Percentiles rank a stretch among this genome's conserved stretches.
These are phyloP conservation scores for Sinopyrophorus schimmeli DNA, from an alignment of 2,888 invertebrate species.

Conservation along the genomic window DNA sequence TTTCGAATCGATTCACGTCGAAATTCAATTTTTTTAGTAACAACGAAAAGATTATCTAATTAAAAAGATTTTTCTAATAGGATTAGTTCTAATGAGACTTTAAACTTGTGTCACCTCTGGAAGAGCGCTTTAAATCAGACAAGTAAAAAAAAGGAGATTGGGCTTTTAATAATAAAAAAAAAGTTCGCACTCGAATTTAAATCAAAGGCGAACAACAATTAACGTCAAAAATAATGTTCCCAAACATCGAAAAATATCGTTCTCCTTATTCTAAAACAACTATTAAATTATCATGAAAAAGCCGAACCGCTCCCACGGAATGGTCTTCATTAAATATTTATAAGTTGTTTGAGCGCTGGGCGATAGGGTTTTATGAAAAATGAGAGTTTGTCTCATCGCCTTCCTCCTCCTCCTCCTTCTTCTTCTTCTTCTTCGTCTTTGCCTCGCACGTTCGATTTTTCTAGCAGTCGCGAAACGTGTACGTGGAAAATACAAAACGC, in stretches of 20 bases:
- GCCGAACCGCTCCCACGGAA: conserved; percentile 43
- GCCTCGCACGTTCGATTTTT: background rate
- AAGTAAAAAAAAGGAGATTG: too few relatives aligned
- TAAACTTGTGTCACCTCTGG: too few relatives aligned
- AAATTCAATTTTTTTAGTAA: too few relatives aligned
- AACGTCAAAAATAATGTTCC: conserved; percentile 23
- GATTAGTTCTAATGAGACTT: too few relatives aligned
- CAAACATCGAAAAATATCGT: conserved; percentile 18
- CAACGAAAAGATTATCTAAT: too few relatives aligned
- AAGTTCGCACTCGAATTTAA: conserved; percentile 15
- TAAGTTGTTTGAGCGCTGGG: conserved; percentile 37
- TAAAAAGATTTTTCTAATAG: too few relatives aligned
- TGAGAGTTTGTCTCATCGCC: too few relatives aligned
- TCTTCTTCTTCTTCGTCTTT: background rate
- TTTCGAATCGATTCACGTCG: too few relatives aligned
- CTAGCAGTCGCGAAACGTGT: background rate
- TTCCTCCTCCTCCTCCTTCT: conserved; percentile 1
- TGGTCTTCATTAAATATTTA: conserved; percentile 50
- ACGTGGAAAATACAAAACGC: background rate
- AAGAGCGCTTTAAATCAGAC: too few relatives aligned
- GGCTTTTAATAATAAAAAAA: too few relatives aligned
- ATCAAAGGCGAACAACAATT: conserved; percentile 19
- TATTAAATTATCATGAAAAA: conserved; percentile 50
- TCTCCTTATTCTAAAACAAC: conserved; percentile 45
- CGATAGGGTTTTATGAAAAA: conserved; percentile 30